Conservation (phyloP, 2,113 vertebrate genomes). For the Gnathonemus longibarbis region DNA sequence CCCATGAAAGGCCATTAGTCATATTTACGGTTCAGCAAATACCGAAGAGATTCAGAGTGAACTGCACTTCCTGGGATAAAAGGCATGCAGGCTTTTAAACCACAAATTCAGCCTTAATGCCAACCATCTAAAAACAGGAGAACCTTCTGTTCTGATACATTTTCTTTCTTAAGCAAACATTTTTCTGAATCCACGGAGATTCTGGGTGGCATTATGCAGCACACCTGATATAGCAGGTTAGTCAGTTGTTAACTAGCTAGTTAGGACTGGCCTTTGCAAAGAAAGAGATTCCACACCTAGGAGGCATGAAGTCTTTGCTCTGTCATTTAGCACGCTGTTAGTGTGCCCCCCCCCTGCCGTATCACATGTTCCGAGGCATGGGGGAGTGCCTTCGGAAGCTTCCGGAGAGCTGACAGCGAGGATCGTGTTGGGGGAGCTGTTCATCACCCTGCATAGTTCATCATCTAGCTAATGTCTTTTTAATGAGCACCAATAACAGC, state of each 20-base stretch:
- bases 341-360: not conserved
- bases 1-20: not conserved
- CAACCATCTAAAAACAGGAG: not conserved
- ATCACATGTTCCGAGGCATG: not conserved
- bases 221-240: not conserved
- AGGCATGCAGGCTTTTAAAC: not conserved
- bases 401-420: not conserved
- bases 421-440: not conserved
- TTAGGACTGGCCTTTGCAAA: not conserved
- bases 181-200: not conserved
- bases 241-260: not conserved
- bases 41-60: not conserved
- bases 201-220: not conserved
- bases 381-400: not conserved
- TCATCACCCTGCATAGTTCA: not conserved
- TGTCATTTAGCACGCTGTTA: not conserved
- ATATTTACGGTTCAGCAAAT: not conserved
- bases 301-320: not conserved
- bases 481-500: conserved; percentile 8
- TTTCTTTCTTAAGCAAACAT: not conserved
- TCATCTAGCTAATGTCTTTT: conserved; percentile 10
- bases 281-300: not conserved
- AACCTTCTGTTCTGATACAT: not conserved
- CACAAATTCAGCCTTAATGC: not conserved
- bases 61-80: not conserved